Base-by-base conservation (phyloP, 2,888 invertebrate species). In the Eudemis profundana region DNA sequence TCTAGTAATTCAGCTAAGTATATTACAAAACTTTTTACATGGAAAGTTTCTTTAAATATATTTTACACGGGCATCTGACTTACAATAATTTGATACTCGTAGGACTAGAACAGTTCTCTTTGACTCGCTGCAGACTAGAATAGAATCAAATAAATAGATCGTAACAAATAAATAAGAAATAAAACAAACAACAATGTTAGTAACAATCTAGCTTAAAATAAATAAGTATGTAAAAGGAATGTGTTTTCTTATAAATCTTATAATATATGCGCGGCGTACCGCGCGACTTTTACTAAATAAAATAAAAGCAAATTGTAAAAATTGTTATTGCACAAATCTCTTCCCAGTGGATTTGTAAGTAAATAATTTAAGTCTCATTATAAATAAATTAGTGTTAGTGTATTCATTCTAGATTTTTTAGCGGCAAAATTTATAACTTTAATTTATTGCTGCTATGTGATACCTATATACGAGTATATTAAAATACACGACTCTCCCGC, bases 181-280 rank as follows among this genome's bases (percentile, higher is more conserved):
- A 54, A 67, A 62, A 63, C 61, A 44, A 59, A 60, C 64, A 64
- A 64, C 59, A 64, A 66, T 51, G 38, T 51, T 67, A 60, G 57
- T 61, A 67, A 64, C 63, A 67, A 67, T 33, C 42, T 63, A 64
- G 40, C 51, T 60, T 60, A 63, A 54, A 67, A 59, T 59, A 67
- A 60, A 53, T 42, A 53, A n/a, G 15, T 56, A 47, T 38, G 46
- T 67, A 63, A 60, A 62, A 51, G 63, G 57, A 63, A 76, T 85
- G 86, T 87, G 86, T 85, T 84, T 85, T 86, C 75, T 82, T 78
- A 83, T 21, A 27, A 17, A 85, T 86, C 75, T 82, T 78, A 83
- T 21, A 27, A 17, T 36, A 38, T 53, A 47, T 33, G 17, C 51
- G 59, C 36, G 14, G 21, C 36, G 27, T 15, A 36, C 21, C 14